phyloP scores from a whole-genome alignment of 2,113 vertebrate species.

The Tonatia bakeri region DNA sequence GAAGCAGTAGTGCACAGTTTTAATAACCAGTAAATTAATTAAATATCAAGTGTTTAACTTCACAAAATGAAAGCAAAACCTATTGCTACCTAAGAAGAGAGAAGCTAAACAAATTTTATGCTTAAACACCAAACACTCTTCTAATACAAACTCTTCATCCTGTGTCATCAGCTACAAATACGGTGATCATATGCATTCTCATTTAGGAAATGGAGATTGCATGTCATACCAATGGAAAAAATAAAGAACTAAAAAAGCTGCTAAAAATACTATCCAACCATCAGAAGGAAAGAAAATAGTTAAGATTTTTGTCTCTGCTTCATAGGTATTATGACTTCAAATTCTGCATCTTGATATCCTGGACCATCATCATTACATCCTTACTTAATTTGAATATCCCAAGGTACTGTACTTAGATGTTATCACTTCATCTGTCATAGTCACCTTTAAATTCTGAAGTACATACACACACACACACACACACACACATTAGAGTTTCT shows the following conservation, averaged over 20 bases:
- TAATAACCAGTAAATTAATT: neutral
- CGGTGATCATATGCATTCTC: neutral
- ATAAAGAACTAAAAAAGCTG: neutral
- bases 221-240: neutral
- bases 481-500: neutral
- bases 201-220: neutral
- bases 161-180: neutral
- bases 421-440: neutral
- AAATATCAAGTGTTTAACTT: neutral
- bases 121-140: neutral
- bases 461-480: neutral
- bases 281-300: neutral
- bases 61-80: neutral
- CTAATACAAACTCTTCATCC: neutral
- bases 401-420: neutral
- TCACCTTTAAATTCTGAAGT: neutral
- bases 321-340: neutral
- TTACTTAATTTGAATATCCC: neutral
- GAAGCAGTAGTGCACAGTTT: neutral
- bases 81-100: neutral
- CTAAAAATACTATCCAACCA: neutral
- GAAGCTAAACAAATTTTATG: neutral
- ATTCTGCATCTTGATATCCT: neutral
- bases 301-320: neutral
- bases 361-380: neutral